Base-by-base conservation (phyloP, 2,888 invertebrate species). In the Yponomeuta malinellus region DNA sequence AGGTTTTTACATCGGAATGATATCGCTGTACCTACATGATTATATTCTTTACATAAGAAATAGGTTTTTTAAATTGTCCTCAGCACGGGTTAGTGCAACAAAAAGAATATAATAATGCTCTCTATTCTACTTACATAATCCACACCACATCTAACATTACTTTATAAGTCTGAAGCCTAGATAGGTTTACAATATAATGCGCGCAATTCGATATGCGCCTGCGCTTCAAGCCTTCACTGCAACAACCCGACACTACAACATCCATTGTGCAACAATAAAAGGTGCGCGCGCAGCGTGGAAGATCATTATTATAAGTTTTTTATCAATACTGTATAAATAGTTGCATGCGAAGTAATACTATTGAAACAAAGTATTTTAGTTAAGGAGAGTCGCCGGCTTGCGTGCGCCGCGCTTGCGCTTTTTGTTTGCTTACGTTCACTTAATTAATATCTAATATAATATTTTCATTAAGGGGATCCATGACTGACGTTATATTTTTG, bases 221-320 rank as follows among this genome's bases (percentile, higher is more conserved):
- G 15, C 15, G 12, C 52, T 59, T 15, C 52, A 12, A 15, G 52
- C 12, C 15, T 59, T 15, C 4, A 59, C 52, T 59, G 52, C 52
- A 59, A 59, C 52, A 59, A 12, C 52, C 15, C 12, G 52, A 59
- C 52, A 15, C 52, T 59, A 59, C 52, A 65, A 65, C 29, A 33
- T 31, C 29, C 70, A 70, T 70, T 70, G 63, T 70, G 63, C 59
- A 63, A 70, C 70, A 70, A 77, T 75, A 76, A 76, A 76, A 73
- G 69, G 73, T 74, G 79, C 75, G 72, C 81, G 78, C 74, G 76
- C 77, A 77, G 78, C 82, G 82, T 81, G 79, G 78, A 79, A 79
- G 79, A 81, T 81, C 79, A 82, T 83, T 83, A 82, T 71, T 70
- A 83, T 83, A 83, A 81, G 78, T 79, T 78, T 83, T 83, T 83